Evolutionary conservation across 2,888 invertebrate species (phyloP).

Genomic region (Lymantria monacha): DNA sequence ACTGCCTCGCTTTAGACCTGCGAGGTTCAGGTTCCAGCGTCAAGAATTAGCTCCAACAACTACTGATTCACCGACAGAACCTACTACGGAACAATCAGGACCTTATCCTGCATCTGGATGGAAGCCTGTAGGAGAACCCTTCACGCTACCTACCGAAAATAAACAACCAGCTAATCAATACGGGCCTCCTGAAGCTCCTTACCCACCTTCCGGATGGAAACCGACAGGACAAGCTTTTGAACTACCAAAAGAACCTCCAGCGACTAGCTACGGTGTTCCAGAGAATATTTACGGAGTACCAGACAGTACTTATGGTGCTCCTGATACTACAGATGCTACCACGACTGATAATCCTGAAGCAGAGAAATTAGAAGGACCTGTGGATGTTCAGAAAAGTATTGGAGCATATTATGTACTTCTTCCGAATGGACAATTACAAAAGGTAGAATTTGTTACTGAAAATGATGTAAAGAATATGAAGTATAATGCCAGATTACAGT

Average conservation of each 20-base stretch:
- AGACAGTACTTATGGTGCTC: conserved; percentile 54
- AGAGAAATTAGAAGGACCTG: conserved; percentile 60
- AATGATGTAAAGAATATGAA: conserved; percentile 81
- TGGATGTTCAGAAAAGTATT: conserved; percentile 73
- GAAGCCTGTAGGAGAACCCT: conserved; percentile 64
- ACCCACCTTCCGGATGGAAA: conserved; percentile 72
- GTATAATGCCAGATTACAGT: conserved; percentile 81
- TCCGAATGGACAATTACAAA: conserved; percentile 84
- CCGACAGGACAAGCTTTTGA: conserved; percentile 64
- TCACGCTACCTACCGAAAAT: conserved; percentile 51
- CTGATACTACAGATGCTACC: conserved; percentile 51
- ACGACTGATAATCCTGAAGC: conserved; percentile 63
- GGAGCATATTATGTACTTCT: conserved; percentile 85
- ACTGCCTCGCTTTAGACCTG: conserved; percentile 69
- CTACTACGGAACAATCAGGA: conserved; percentile 57
- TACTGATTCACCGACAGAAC: conserved; percentile 61
- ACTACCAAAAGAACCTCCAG: conserved; percentile 58
- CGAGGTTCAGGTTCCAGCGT: conserved; percentile 74
- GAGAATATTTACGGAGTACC: conserved; percentile 58
- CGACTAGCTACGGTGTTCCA: conserved; percentile 57
- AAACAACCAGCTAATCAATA: conserved; percentile 40
- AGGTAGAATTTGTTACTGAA: conserved; percentile 80
- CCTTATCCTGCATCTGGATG: conserved; percentile 67
- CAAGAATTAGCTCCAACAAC: conserved; percentile 70
- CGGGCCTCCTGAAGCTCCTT: conserved; percentile 46